phyloP scores from a whole-genome alignment of 1,140 invertebrate genomes.

The Brachionus paranguensis region DNA sequence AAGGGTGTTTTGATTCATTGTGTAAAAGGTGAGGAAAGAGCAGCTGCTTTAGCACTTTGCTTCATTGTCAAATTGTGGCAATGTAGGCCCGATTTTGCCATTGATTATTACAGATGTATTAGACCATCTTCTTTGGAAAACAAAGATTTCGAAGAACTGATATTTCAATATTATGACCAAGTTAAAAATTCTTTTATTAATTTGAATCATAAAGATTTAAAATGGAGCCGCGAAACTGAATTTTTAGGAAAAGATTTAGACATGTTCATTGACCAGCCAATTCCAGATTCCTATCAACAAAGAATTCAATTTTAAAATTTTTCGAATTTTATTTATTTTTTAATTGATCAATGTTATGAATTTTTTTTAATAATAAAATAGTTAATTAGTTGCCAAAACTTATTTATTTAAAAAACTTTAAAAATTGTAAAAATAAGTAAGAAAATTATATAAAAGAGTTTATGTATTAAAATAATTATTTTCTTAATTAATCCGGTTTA shows the following conservation, averaged over 20 bases:
- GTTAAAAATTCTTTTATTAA: not conserved
- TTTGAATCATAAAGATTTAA: not conserved
- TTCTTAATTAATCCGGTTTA: too few species aligned
- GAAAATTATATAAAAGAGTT: too few species aligned
- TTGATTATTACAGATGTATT: not conserved
- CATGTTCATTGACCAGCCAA: not conserved
- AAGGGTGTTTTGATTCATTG: slow-evolving; percentile 31
- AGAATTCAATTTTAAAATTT: not conserved
- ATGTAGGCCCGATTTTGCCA: slow-evolving; percentile 23
- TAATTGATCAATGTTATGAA: not conserved
- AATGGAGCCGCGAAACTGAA: not conserved
- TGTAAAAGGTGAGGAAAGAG: not conserved
- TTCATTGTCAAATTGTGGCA: slow-evolving; percentile 15
- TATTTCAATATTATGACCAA: not conserved
- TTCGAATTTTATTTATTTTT: not conserved
- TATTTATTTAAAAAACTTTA: too few species aligned
- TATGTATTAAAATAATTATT: too few species aligned
- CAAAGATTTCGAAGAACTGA: not conserved
- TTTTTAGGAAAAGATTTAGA: slow-evolving; percentile 37
- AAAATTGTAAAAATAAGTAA: too few species aligned
- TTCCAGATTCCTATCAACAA: slow-evolving; percentile 20
- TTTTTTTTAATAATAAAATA: not conserved
- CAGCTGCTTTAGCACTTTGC: slow-evolving; percentile 12
- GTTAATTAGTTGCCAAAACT: not conserved
- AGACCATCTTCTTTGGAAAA: slow-evolving; percentile 32